Percentiles rank a stretch among this genome's conserved stretches.
phyloP scores from a whole-genome alignment of 2,797 vertebrate genomes.

The Botia kubotai region DNA sequence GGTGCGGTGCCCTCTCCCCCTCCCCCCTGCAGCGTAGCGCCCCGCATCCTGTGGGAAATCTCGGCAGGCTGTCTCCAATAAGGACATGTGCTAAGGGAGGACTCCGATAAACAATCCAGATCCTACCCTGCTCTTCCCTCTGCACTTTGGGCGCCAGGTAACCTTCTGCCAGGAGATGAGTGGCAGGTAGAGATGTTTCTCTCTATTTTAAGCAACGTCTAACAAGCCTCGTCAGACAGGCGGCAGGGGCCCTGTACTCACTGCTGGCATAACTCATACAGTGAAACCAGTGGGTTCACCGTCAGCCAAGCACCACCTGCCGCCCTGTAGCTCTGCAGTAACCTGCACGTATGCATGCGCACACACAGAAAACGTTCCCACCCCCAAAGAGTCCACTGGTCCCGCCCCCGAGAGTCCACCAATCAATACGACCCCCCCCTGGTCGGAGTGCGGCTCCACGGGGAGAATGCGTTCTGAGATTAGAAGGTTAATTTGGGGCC shows the following conservation, averaged over 20 bases:
- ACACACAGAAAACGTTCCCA: not conserved
- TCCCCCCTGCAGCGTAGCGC: conserved; percentile 13
- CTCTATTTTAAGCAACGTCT: conserved; percentile 81
- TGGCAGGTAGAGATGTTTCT: conserved; percentile 74
- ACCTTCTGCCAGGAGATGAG: conserved; percentile 56
- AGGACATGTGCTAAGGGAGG: conserved; percentile 58
- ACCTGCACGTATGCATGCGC: not conserved
- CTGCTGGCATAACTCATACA: conserved; percentile 76
- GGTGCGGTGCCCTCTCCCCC: conserved; percentile 16
- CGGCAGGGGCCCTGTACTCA: conserved; percentile 70
- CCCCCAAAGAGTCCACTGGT: conserved; percentile 9
- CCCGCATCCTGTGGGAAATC: conserved; percentile 55
- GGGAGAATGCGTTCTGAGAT: conserved; percentile 52
- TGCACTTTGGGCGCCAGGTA: conserved; percentile 53
- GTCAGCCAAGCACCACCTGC: conserved; percentile 77
- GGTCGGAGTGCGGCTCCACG: conserved; percentile 9
- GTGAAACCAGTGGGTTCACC: conserved; percentile 74
- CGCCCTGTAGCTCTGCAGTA: conserved; percentile 62
- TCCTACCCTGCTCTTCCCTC: conserved; percentile 38
- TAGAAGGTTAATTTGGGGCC: conserved; percentile 62
- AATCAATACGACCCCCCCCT: conserved; percentile 53
- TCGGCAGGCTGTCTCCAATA: conserved; percentile 57
- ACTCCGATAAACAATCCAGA: conserved; percentile 52
- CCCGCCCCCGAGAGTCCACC: conserved; percentile 2
- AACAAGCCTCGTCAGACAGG: conserved; percentile 81